Percentiles rank a stretch among this genome's conserved stretches.
Conservation (phyloP, 2,797 vertebrate genomes). For the Crenichthys baileyi region DNA sequence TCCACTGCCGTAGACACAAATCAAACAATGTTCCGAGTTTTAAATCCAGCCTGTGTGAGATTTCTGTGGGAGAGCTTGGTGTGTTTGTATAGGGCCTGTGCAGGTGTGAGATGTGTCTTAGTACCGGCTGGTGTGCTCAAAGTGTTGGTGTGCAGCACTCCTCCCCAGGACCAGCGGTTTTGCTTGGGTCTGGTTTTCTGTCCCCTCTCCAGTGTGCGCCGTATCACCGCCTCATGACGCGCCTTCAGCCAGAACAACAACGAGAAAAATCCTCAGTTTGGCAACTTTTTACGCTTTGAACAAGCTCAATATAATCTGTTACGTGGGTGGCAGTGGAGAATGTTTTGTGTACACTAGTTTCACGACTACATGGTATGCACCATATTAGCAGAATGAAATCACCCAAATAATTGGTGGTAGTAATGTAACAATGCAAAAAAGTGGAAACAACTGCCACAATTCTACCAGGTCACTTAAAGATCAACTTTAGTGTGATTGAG, state of each 20-base stretch:
- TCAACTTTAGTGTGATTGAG: not conserved
- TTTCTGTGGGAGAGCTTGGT: not conserved
- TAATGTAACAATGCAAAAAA: not conserved
- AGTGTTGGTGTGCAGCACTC: constrained; percentile 71
- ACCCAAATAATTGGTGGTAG: not conserved
- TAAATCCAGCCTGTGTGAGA: not conserved
- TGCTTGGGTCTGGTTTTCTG: constrained; percentile 87
- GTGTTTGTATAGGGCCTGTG: constrained; percentile 23
- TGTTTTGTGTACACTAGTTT: not conserved
- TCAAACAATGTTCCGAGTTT: not conserved
- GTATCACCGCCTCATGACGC: constrained; percentile 93
- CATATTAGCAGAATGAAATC: not conserved
- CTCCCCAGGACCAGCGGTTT: constrained; percentile 97
- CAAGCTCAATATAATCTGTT: not conserved
- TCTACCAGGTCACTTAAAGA: not conserved
- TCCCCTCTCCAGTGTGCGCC: constrained; percentile 89
- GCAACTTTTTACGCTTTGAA: not conserved
- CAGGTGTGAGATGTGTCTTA: constrained; percentile 9
- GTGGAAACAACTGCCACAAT: not conserved
- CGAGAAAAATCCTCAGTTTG: not conserved
- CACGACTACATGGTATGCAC: not conserved
- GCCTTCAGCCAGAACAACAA: constrained; percentile 74
- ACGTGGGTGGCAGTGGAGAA: not conserved
- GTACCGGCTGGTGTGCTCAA: constrained; percentile 69
- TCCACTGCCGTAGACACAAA: constrained; percentile 15